Base-by-base conservation (phyloP, 2,888 invertebrate genomes). In the Nephrotoma appendiculata region DNA sequence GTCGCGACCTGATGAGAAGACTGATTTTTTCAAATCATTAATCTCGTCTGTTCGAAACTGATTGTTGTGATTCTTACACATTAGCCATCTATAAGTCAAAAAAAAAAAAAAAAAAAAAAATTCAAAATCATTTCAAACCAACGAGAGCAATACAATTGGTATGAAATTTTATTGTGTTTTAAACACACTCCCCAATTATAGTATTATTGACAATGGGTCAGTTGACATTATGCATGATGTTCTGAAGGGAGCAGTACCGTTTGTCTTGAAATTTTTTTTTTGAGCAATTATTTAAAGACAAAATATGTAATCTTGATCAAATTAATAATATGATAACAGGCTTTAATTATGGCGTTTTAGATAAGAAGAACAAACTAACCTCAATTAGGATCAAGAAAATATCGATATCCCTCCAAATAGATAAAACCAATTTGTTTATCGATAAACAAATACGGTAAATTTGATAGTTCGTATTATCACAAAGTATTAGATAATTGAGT, bases 161-260 rank as follows among this genome's bases (percentile, higher is more conserved):
- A 43, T 86, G 12, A 85, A 48, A 85, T 52, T 52, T 57, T 19
- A 85, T 15, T 85, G 85, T 85, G 19, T 85, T 48, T 84, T 86
- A 41, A 86, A 86, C 15, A 31, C 43, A 12, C 52, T 83, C 2
- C 6, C 15, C 5, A 41, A 41, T 52, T 86, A 44, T 12, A 48
- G 52, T n/a, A 85, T 52, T 5, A 52, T 86, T 11, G 86, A 86
- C 6, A 52, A 85, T 85, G 45, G 45, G 4, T 85, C 43, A 12
- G 84, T 86, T 12, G 86, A 86, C 19, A 52, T 86, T 5, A 86
- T 85, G 71, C 86, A 86, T 85, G 85, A 86, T 85, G 48, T 85
- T 7, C 45, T 86, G 85, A 45, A 86, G 45, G 83, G 83, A 11
- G 86, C 86, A 1, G 86, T 86, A 0, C 86, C 86, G 2, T 83